A percentile compares a stretch with the other conserved stretches of the same genome.
These are phyloP conservation scores for Plagodis pulveraria DNA, from an alignment of 2,888 invertebrate species.

Conservation along the genomic window DNA sequence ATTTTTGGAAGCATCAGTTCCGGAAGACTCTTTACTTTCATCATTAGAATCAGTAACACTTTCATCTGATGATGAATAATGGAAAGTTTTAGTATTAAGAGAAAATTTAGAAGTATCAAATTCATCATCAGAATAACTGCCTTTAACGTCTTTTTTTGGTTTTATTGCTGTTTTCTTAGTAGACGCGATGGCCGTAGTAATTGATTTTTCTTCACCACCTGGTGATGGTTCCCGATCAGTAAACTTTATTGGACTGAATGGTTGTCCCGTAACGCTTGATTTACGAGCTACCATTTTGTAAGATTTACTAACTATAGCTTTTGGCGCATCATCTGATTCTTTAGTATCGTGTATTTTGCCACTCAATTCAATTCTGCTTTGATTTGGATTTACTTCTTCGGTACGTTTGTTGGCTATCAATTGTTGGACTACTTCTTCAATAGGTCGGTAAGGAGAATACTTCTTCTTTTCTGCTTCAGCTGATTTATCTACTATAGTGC, in stretches of 20 bases:
- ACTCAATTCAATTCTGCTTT: slow-evolving; percentile 46
- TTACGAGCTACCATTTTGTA: slow-evolving; percentile 83
- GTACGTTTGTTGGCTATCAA: slow-evolving; percentile 73
- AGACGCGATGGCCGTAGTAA: slow-evolving; percentile 39
- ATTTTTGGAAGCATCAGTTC: slow-evolving; percentile 64
- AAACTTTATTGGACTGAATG: slow-evolving; percentile 77
- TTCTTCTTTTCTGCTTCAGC: slow-evolving; percentile 75
- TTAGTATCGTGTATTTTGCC: slow-evolving; percentile 45
- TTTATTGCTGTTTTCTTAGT: slow-evolving; percentile 57
- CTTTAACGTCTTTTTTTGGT: slow-evolving; percentile 65
- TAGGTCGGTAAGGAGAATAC: slow-evolving; percentile 76
- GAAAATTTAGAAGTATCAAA: slow-evolving; percentile 75
- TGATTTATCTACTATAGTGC: slow-evolving; percentile 77
- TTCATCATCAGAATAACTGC: slow-evolving; percentile 70
- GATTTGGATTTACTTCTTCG: slow-evolving; percentile 60
- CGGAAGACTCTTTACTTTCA: slow-evolving; percentile 75
- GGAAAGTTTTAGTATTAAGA: slow-evolving; percentile 63
- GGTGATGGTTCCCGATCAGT: slow-evolving; percentile 61
- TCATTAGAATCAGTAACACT: slow-evolving; percentile 77
- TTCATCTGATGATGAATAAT: slow-evolving; percentile 76
- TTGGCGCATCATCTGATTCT: slow-evolving; percentile 64
- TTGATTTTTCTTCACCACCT: slow-evolving; percentile 52
- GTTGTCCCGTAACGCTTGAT: slow-evolving; percentile 80
- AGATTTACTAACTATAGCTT: slow-evolving; percentile 77
- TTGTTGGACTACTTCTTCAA: slow-evolving; percentile 80